These are phyloP conservation scores for Metallyticus violacea DNA, from an alignment of 2,888 invertebrate genomes.

Conservation along the genomic window DNA sequence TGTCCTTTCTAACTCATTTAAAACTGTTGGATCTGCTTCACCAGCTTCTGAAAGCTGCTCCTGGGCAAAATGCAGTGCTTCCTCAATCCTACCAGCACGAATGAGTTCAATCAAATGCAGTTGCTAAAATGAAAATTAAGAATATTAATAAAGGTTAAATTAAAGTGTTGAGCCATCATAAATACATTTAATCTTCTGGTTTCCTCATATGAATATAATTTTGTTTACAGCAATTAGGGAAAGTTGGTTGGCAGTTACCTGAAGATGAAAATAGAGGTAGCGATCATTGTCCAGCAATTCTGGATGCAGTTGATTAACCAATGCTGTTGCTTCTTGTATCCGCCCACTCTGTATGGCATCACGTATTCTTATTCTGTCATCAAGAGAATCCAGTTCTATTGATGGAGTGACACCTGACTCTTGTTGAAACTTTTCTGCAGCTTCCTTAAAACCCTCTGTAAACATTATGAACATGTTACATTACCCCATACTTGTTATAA, in stretches of 20 bases:
- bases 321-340: constrained; percentile 87
- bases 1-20: constrained; percentile 85
- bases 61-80: constrained; percentile 86
- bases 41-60: constrained; percentile 87
- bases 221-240: too few relatives aligned
- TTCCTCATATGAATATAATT: too few relatives aligned
- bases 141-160: not conserved
- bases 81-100: constrained; percentile 78
- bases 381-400: constrained; percentile 78
- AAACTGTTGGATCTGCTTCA: constrained; percentile 67
- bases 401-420: constrained; percentile 85
- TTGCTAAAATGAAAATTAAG: constrained; percentile 57
- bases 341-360: constrained; percentile 91
- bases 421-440: constrained; percentile 92
- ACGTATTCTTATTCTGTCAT: constrained; percentile 87
- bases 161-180: too few relatives aligned
- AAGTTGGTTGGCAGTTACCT: constrained; percentile 57
- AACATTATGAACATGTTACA: not conserved
- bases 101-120: constrained; percentile 86
- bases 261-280: constrained; percentile 92
- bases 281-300: constrained; percentile 92
- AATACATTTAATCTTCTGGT: too few relatives aligned
- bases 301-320: constrained; percentile 92
- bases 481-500: not conserved
- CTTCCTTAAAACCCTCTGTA: constrained; percentile 91